phyloP scores from a whole-genome alignment of 1,140 invertebrate species.

The Penaeus vannamei region DNA sequence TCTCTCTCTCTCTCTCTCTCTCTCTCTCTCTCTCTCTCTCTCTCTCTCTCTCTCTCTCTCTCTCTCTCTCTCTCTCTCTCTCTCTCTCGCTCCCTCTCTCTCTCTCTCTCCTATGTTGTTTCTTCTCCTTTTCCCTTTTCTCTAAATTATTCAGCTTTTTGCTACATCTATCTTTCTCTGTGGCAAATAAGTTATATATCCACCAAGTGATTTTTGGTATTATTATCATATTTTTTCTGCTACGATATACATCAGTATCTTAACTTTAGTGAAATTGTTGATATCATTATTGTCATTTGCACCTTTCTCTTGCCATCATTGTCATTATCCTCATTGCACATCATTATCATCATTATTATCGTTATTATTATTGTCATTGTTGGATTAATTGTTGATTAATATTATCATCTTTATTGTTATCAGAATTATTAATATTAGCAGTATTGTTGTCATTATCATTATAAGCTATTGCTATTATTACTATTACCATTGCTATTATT shows the following conservation, averaged over 20 bases:
- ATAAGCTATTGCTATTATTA: too few species aligned
- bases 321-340: neutral
- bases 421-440: too few species aligned
- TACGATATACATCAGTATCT: neutral
- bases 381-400: too few species aligned
- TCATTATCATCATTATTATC: slow-evolving; percentile 12
- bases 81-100: neutral
- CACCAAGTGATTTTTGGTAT: too few species aligned
- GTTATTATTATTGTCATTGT: neutral
- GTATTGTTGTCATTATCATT: too few species aligned
- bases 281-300: neutral
- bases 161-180: neutral
- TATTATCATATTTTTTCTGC: neutral
- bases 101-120: neutral
- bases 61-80: neutral
- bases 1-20: slow-evolving; percentile 26
- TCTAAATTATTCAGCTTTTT: too few species aligned
- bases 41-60: neutral
- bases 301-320: neutral
- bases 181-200: neutral
- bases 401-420: too few species aligned
- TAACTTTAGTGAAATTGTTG: too few species aligned
- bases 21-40: slow-evolving; percentile 16
- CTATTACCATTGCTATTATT: too few species aligned
- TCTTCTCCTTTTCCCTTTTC: neutral